Evolutionary conservation across 2,888 invertebrate genomes (phyloP), one percentile per base, ranked within the genome.

Genomic region (Dicranocentrus wangi): DNA sequence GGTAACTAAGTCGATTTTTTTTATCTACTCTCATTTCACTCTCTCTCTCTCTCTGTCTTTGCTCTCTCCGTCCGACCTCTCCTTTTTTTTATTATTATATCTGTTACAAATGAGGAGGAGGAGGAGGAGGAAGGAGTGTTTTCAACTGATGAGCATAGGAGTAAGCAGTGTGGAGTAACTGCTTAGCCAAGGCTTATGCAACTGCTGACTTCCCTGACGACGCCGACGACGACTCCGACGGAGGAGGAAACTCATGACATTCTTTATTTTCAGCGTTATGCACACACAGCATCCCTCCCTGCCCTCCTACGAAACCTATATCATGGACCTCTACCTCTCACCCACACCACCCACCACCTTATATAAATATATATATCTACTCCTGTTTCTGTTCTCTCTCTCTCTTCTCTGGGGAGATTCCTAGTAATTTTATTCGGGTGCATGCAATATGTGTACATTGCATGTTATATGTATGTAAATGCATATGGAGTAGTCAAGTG

Each of bases 31-130:
- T 19, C 10, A 21, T 19, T 66, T 66, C 15, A 69, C 55, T 55
- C 17, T 32, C 3, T 25, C 32, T 32, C 2, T 32, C n/a, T 61
- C 28, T 23, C 10, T 65, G 21, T 21, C 2, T n/a, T 3, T 13
- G 1, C 3, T 43, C 25, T 51, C 43, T 51, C 19, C n/a, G 21
- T 27, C 28, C 61, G 3, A 5, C 15, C 1, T 66, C 15, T 51
- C 10, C 47, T 60, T 60, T 8, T 32, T 7, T 15, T 28, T 17
- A 61, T 61, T 55, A 71, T 71, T 65, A 65, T 61, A 60, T 21
- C 17, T 47, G 42, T 43, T 78, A 79, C 79, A 80, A 73, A 73
- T 60, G 69, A 80, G 72, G 53, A 80, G 55, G n/a, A n/a, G n/a
- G n/a, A n/a, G n/a, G n/a, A n/a, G n/a, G n/a, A n/a, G n/a, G n/a